These are phyloP conservation scores for Rhagologus leucostigma DNA, from an alignment of 2,113 vertebrate genomes.

Conservation along the genomic window DNA sequence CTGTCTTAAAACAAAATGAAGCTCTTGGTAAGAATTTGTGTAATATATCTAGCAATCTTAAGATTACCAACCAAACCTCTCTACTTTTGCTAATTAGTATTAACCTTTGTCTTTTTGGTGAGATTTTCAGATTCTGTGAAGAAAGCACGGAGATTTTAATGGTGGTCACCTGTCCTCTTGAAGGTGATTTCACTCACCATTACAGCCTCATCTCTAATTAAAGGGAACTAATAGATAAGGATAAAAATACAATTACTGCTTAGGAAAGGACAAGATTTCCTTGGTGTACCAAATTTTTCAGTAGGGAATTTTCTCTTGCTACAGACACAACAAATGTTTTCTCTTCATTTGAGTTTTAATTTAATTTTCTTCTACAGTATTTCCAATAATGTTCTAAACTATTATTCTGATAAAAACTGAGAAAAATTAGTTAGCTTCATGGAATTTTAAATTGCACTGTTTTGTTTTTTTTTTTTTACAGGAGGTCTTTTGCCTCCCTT, in stretches of 20 bases:
- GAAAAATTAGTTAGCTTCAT: neutral
- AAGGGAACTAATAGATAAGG: neutral
- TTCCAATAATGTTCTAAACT: neutral
- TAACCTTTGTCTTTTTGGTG: neutral
- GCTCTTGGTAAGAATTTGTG: neutral
- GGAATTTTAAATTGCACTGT: neutral
- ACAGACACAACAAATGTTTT: neutral
- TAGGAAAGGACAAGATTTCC: neutral
- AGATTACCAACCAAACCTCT: neutral
- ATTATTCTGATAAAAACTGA: neutral
- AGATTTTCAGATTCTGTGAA: neutral
- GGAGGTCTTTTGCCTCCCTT: neutral
- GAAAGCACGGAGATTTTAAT: neutral
- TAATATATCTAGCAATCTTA: neutral
- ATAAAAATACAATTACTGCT: neutral
- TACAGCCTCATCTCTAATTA: neutral
- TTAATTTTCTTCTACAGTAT: neutral
- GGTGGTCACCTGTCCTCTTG: neutral
- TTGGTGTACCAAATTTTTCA: neutral
- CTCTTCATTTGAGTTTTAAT: neutral
- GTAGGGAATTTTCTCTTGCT: neutral
- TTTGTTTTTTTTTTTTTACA: neutral
- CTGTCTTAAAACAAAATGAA: neutral
- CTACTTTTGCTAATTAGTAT: neutral
- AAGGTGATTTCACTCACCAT: neutral